Evolutionary conservation across 2,797 vertebrate species (phyloP), one percentile per base, ranked within the genome.

Genomic region (Paratrypauchen microcephalus): DNA sequence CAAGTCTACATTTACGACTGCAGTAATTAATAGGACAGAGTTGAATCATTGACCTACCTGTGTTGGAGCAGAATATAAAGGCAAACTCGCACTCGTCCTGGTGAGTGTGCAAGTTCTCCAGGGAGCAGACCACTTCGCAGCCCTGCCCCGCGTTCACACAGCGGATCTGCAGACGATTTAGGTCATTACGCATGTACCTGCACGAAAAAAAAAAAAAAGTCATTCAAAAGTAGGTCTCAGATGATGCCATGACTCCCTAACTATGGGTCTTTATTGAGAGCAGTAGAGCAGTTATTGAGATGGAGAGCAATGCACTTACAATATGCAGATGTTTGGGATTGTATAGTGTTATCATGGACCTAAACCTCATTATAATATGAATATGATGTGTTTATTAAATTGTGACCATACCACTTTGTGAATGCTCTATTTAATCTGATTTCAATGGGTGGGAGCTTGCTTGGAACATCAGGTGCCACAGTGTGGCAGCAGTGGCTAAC

Each of bases 101-200:
- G 1, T 97, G 96, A 55, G 91, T 80, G 79, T 95, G 94, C 75
- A 96, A 82, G 21, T 87, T 94, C 86, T 97, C 96, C 84, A 97
- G 87, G n/a, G 93, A 90, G 87, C 94, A 95, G 80, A 96, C 86
- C 83, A 91, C 91, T 78, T 94, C 94, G 83, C 96, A 97, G 11
- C 96, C 96, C 66, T 89, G 89, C 0, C 85, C 91, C 68, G 90
- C 89, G 75, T 96, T 96, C 84, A 89, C 92, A 77, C 96, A 97
- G 9, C 92, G 95, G 11, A 97, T 91, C 90, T 96, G 96, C 78
- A 97, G 94, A 30, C 93, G 89, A 73, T 89, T 95, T 85, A 96
- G 92, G 88, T 97, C 95, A 73, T 97, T 97, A 70, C 92, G 91
- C 96, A 97, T 97, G 36, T 97, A 97, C 71, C 96, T 96, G 79